Conservation (phyloP, 2,113 vertebrate genomes). For the Equus przewalskii region DNA sequence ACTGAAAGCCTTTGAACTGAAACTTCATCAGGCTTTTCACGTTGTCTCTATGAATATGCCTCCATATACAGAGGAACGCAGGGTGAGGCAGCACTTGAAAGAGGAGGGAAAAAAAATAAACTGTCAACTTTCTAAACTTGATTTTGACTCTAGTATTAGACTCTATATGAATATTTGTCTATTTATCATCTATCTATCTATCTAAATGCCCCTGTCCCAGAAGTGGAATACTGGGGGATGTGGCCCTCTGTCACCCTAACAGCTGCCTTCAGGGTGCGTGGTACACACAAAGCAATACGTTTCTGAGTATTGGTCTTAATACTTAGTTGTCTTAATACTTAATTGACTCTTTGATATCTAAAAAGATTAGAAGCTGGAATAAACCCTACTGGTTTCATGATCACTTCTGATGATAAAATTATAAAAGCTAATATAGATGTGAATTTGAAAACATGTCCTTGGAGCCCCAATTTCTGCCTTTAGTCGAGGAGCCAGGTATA, state of each 20-base stretch:
- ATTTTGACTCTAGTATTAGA: neutral
- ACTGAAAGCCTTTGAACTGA: slow-evolving; percentile 41
- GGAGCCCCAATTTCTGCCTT: neutral
- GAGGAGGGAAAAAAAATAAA: neutral
- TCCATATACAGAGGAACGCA: neutral
- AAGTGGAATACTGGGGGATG: neutral
- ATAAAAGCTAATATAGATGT: neutral
- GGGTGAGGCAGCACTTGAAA: neutral
- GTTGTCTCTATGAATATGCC: neutral
- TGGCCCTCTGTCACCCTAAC: neutral
- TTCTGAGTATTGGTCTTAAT: neutral
- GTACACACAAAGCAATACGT: neutral
- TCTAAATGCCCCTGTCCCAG: neutral
- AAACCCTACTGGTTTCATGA: neutral
- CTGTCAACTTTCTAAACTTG: neutral
- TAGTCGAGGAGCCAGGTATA: neutral
- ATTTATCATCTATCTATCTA: neutral
- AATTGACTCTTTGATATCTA: neutral
- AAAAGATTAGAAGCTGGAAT: neutral
- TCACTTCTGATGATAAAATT: neutral
- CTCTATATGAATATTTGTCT: neutral
- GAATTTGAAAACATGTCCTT: neutral
- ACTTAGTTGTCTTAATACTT: too few relatives aligned
- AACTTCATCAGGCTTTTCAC: slow-evolving; percentile 6
- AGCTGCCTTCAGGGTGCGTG: neutral